phyloP scores from a whole-genome alignment of 2,113 vertebrate genomes.

The Ptyas mucosa region DNA sequence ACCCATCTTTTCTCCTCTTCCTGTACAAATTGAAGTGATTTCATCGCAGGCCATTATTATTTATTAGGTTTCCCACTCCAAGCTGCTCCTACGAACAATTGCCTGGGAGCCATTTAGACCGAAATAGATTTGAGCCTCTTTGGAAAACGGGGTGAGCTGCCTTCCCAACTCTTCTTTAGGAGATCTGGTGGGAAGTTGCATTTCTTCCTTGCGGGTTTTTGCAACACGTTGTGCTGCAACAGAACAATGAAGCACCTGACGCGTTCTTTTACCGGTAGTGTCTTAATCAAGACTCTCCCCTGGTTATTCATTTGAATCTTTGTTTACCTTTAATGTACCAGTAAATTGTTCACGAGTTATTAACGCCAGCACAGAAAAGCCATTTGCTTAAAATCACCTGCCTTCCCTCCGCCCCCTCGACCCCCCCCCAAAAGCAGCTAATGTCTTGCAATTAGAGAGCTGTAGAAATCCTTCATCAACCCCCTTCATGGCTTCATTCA shows the following conservation, averaged over 20 bases:
- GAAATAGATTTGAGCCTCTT: not conserved
- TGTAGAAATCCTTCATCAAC: not conserved
- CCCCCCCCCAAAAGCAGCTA: not conserved
- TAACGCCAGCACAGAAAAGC: conserved; percentile 4
- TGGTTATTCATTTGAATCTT: conserved; percentile 22
- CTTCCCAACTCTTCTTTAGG: not conserved
- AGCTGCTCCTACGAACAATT: not conserved
- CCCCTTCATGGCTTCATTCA: not conserved
- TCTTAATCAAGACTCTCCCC: conserved; percentile 8
- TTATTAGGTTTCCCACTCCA: not conserved
- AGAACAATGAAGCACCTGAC: not conserved
- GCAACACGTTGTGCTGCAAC: not conserved
- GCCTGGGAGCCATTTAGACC: not conserved
- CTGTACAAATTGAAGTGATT: not conserved
- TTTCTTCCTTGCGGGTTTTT: not conserved
- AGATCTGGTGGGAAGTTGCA: not conserved
- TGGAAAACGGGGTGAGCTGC: not conserved
- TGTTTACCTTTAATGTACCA: conserved; percentile 27
- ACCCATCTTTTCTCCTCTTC: not conserved
- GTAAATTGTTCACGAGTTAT: conserved; percentile 15
- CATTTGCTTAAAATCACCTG: conserved; percentile 10
- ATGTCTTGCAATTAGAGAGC: not conserved
- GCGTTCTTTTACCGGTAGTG: not conserved
- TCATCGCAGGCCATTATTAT: not conserved
- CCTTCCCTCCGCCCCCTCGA: not conserved